Conservation (phyloP, 2,888 invertebrate species). For the Pyrgus malvae region DNA sequence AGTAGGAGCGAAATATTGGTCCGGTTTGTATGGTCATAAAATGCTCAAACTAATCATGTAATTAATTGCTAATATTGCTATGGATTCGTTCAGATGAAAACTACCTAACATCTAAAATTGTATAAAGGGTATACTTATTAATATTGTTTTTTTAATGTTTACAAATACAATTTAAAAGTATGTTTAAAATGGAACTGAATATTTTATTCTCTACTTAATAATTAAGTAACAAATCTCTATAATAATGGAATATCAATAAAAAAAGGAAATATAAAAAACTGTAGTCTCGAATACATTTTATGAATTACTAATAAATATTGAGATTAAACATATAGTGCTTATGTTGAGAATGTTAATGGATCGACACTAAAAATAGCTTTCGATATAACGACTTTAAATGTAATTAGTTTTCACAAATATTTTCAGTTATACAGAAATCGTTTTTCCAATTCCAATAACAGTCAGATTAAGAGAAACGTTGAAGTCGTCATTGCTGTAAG, state of each 20-base stretch:
- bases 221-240: neutral
- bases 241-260: neutral
- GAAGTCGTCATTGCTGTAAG: constrained; percentile 33
- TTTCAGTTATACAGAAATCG: neutral
- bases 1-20: constrained; percentile 71
- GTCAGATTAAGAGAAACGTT: neutral
- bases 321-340: constrained; percentile 18
- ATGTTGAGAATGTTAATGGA: constrained; percentile 6
- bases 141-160: too few species aligned
- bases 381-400: constrained; percentile 24
- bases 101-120: constrained; percentile 3
- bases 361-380: constrained; percentile 10
- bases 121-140: neutral
- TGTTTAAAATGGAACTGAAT: too few species aligned
- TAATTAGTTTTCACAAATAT: constrained; percentile 4
- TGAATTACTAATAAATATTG: neutral
- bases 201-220: too few species aligned
- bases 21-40: constrained; percentile 21
- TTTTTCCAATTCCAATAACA: neutral
- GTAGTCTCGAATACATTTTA: constrained; percentile 15
- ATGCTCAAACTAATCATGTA: constrained; percentile 8
- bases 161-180: neutral
- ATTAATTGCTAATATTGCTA: constrained; percentile 1
- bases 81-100: constrained; percentile 8
- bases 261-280: neutral